These are phyloP conservation scores for Drosophila willistoni DNA, from an alignment of 1,140 invertebrate species.

Conservation along the genomic window DNA sequence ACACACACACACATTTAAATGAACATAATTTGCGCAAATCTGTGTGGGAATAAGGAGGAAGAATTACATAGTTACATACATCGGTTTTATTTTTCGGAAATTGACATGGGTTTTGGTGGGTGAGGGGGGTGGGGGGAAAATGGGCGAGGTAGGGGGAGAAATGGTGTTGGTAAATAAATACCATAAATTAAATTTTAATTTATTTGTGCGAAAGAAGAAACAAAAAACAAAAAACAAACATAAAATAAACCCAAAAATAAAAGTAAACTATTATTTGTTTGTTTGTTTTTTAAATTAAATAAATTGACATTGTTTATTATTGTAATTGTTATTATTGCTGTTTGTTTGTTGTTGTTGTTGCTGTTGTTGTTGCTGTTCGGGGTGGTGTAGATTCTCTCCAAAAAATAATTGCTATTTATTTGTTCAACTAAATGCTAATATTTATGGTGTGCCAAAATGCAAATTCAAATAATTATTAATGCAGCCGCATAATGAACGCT, in stretches of 20 bases:
- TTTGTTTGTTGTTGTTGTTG: background rate
- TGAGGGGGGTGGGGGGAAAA: background rate
- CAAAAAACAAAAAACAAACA: background rate
- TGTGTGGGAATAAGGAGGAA: constrained; percentile 50
- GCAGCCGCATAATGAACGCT: constrained; percentile 15
- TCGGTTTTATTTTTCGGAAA: background rate
- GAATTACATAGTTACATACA: constrained; percentile 1
- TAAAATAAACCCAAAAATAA: constrained; percentile 6
- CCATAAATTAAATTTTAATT: constrained; percentile 44
- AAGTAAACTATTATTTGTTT: constrained; percentile 36
- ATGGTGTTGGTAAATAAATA: constrained; percentile 15
- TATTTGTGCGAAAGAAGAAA: constrained; percentile 48
- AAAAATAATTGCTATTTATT: constrained; percentile 70
- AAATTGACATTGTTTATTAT: constrained; percentile 45
- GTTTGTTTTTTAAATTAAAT: constrained; percentile 46
- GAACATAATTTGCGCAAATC: constrained; percentile 83
- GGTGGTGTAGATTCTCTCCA: background rate
- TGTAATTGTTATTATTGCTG: constrained; percentile 17
- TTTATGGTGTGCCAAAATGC: constrained; percentile 61
- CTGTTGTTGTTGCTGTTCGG: too few species aligned
- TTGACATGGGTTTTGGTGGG: background rate
- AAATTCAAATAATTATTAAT: constrained; percentile 47
- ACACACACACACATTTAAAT: constrained; percentile 74
- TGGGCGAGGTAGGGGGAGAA: background rate
- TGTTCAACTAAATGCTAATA: constrained; percentile 71